Evolutionary conservation across 2,113 vertebrate species (phyloP), one percentile per base, ranked within the genome.

Genomic region (Nothoprocta pentlandii): DNA sequence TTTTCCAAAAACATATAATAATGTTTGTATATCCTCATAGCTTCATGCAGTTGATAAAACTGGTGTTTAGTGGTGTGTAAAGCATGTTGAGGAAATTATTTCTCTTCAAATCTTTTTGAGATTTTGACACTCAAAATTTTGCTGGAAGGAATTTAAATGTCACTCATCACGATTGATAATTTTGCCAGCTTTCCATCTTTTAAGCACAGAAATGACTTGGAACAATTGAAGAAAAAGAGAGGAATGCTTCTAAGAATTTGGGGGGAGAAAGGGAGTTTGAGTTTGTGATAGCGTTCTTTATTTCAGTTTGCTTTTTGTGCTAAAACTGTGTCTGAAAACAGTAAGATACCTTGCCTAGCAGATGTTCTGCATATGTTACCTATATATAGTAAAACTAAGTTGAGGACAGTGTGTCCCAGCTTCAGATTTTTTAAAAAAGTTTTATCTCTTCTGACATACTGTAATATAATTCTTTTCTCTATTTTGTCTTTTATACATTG

Each of bases 361-460:
- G 85, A 74, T 85, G 77, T 41, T 49, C 85, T 92, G 90, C 73
- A 39, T 92, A 77, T 93, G 80, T 51, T 94, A 32, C 67, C 61
- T 90, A 44, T 76, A 59, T 73, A 61, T 69, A 80, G 87, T 62
- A 85, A 56, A 92, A 30, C 44, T 22, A 39, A 93, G n/a, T 17
- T 88, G 74, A 92, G 92, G 88, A 82, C 54, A n/a, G n/a, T 9
- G 32, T 80, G 77, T 95, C 80, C 41, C 81, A 87, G 58, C 67
- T 89, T 58, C 36, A 66, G 14, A 59, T 62, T 76, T 85, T 25
- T 42, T 86, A 36, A 58, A 15, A 77, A 73, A 11, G 6, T 17
- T 77, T 86, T 87, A 32, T 68, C 89, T 15, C 46, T 59, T 76
- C 68, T 81, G 79, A 58, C 0, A 0, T 36, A 10, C 20, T 21